Evolutionary conservation across 2,888 invertebrate species (phyloP).

Genomic region (Thecophora atra): DNA sequence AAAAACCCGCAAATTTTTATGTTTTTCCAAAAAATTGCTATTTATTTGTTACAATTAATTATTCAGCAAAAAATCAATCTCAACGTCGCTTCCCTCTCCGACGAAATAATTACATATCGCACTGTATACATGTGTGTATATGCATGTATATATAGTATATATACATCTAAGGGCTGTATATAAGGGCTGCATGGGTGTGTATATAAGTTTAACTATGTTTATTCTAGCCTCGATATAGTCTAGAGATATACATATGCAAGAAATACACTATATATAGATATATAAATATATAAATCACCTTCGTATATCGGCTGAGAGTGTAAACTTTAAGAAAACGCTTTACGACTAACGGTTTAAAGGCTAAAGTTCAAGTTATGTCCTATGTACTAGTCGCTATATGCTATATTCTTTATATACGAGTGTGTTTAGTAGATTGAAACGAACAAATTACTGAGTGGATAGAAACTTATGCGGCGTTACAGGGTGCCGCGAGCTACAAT

Average conservation of each 20-base stretch:
- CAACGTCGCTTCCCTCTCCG: background rate
- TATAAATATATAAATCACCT: constrained; percentile 47
- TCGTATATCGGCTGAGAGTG: constrained; percentile 25
- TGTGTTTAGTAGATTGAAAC: too few relatives aligned
- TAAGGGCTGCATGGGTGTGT: constrained; percentile 13
- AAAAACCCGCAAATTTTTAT: constrained; percentile 15
- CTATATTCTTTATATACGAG: constrained; percentile 10
- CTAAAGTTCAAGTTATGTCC: constrained; percentile 16
- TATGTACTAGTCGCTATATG: background rate
- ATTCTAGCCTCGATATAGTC: constrained; percentile 29
- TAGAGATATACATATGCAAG: constrained; percentile 25
- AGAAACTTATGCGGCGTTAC: too few relatives aligned
- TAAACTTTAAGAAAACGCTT: constrained; percentile 37
- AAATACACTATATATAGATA: constrained; percentile 31
- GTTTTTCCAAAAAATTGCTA: constrained; percentile 37
- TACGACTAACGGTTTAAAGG: background rate
- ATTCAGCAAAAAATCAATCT: constrained; percentile 29
- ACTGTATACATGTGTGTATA: constrained; percentile 40
- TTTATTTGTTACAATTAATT: constrained; percentile 40
- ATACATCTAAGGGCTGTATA: constrained; percentile 14
- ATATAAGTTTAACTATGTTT: constrained; percentile 26
- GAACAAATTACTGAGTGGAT: too few relatives aligned
- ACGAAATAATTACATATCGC: background rate
- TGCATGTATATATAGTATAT: constrained; percentile 36
- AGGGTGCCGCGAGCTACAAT: too few relatives aligned